Percentiles rank a stretch among this genome's conserved stretches.
phyloP scores from a whole-genome alignment of 2,888 invertebrate genomes.

The Mystacides longicornis region DNA sequence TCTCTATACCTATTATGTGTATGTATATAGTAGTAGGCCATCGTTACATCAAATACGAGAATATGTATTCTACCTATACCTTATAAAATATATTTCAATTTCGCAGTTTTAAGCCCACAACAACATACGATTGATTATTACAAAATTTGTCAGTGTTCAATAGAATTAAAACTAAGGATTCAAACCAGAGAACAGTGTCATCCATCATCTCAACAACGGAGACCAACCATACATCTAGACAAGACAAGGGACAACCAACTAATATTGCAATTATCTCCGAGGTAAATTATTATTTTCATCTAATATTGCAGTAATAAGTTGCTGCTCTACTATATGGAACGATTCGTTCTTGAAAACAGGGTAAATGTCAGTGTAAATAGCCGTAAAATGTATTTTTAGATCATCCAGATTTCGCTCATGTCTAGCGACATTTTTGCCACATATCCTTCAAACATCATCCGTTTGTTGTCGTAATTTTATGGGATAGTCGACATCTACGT shows the following conservation, averaged over 20 bases:
- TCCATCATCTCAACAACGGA: conserved; percentile 1
- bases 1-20: background rate
- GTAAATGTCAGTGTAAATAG: background rate
- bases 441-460: conserved; percentile 44
- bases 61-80: conserved; percentile 30
- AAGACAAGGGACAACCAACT: background rate
- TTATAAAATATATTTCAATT: conserved; percentile 1
- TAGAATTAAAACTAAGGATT: background rate
- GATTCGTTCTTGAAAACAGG: background rate
- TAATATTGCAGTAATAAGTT: background rate
- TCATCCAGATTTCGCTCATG: conserved; percentile 38
- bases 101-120: background rate
- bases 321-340: background rate
- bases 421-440: conserved; percentile 53
- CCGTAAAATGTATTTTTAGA: conserved; percentile 43
- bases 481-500: conserved; percentile 28
- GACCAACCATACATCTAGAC: background rate
- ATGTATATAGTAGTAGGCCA: conserved; percentile 37
- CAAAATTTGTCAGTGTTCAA: background rate
- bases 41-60: conserved; percentile 51
- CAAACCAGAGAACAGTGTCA: background rate
- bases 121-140: background rate
- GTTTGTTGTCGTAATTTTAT: conserved; percentile 41
- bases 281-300: background rate
- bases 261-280: background rate